Evolutionary conservation across 2,888 invertebrate species (phyloP), one percentile per base, ranked within the genome.

Genomic region (Caenorhabditis sp.): DNA sequence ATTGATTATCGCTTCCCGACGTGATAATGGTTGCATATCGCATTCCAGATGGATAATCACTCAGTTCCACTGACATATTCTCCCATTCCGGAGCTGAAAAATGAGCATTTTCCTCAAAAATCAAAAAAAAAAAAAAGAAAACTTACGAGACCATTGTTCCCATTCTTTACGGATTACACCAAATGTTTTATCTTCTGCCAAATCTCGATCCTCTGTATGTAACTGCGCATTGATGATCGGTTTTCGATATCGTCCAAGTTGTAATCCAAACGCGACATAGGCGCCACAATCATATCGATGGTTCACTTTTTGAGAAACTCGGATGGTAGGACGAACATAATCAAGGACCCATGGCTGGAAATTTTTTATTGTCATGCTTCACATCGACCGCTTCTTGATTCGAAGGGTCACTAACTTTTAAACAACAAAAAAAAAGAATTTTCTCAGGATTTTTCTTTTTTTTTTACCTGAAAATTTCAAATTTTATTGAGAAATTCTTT

Each of bases 201-300:
- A 10, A 43, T 43, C 43, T 3, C 43, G 43, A 10, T 43, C 43
- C 6, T 5, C 14, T 3, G 12, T 12, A 43, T 43, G 43, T 14
- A 43, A 43, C 14, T 6, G 14, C 14, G 17, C 43, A 17, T 43
- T 43, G 12, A 17, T 37, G 62, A 14, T 19, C 53, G 58, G 8
- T 49, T 27, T 58, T 26, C 1, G 65, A 62, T 23, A 59, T 70
- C 58, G 21, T 54, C 23, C 66, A 36, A 70, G n/a, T 36, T 70
- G 70, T 19, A 62, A 62, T 14, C 58, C 66, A 10, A 70, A 58
- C n/a, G 50, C 27, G 0, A 70, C 58, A 17, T n/a, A 6, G 1
- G 70, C 58, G 1, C 65, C 50, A 24, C 70, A 70, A 21, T 70
- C 70, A 23, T 70, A 26, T 2, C 70, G 70, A 55, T 62, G 65